These are phyloP conservation scores for Nesidiocoris tenuis DNA, from an alignment of 2,888 invertebrate species.

Conservation along the genomic window DNA sequence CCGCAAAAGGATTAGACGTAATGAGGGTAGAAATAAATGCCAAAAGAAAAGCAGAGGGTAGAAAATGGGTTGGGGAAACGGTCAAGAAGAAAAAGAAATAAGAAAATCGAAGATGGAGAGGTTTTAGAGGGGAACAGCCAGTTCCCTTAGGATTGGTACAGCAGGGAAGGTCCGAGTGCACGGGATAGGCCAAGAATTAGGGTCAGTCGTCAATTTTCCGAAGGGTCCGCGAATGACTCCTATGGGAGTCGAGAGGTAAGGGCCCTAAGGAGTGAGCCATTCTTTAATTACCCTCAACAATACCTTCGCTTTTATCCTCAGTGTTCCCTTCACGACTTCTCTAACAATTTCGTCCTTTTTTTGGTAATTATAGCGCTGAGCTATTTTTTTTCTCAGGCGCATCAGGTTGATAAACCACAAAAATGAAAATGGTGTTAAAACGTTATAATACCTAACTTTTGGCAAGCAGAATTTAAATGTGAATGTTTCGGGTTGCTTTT, in stretches of 20 bases:
- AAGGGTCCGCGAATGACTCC: conserved; percentile 17
- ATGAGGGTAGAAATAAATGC: conserved; percentile 33
- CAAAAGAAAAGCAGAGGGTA: neutral
- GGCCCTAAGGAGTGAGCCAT: conserved; percentile 11
- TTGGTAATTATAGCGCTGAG: too few relatives aligned
- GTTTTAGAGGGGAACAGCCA: neutral
- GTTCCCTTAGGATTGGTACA: neutral
- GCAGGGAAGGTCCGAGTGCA: neutral
- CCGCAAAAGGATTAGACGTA: conserved; percentile 36
- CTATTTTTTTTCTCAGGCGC: too few relatives aligned
- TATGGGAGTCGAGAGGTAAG: conserved; percentile 9
- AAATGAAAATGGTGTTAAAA: too few relatives aligned
- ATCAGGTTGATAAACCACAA: too few relatives aligned
- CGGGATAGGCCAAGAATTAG: conserved; percentile 20
- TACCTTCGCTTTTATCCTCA: conserved; percentile 1
- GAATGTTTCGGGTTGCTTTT: too few relatives aligned
- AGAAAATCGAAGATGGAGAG: neutral
- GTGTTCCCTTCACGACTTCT: neutral
- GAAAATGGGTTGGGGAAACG: neutral
- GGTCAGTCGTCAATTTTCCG: conserved; percentile 36
- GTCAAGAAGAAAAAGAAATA: neutral
- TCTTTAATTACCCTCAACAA: conserved; percentile 37
- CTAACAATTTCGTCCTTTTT: neutral
- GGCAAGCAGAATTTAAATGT: too few relatives aligned
- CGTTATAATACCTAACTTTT: too few relatives aligned